These are phyloP conservation scores for Eudyptes chrysolophus DNA, from an alignment of 2,113 vertebrate genomes.

Conservation along the genomic window DNA sequence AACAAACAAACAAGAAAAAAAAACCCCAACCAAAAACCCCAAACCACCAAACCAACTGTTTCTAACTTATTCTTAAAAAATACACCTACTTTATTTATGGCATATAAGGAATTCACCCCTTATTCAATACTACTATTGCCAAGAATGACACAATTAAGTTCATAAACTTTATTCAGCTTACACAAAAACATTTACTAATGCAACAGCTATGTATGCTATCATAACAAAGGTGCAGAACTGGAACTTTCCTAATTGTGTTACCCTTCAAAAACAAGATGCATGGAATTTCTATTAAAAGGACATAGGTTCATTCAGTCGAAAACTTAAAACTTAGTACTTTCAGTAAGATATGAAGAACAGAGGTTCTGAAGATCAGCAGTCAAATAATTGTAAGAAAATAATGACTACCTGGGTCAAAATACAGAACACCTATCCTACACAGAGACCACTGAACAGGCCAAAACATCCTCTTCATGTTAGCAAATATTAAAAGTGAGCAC, in stretches of 20 bases:
- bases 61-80: background rate
- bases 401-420: background rate
- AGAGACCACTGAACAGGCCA: background rate
- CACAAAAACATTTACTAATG: background rate
- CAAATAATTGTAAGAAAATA: background rate
- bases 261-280: background rate
- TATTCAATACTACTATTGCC: background rate
- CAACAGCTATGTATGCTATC: fast-evolving
- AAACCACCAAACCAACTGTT: background rate
- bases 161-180: background rate
- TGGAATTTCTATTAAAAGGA: background rate
- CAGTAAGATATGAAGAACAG: background rate
- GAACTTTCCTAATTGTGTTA: background rate
- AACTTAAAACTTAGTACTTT: background rate
- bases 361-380: background rate
- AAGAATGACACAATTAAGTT: background rate
- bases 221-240: background rate
- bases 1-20: background rate
- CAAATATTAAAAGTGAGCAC: background rate
- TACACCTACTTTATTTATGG: background rate
- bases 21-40: background rate
- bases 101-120: background rate
- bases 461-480: background rate
- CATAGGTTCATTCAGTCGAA: background rate
- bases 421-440: background rate